Evolutionary conservation across 2,113 vertebrate species (phyloP).

Genomic region (Poeciliopsis turrubarensis): DNA sequence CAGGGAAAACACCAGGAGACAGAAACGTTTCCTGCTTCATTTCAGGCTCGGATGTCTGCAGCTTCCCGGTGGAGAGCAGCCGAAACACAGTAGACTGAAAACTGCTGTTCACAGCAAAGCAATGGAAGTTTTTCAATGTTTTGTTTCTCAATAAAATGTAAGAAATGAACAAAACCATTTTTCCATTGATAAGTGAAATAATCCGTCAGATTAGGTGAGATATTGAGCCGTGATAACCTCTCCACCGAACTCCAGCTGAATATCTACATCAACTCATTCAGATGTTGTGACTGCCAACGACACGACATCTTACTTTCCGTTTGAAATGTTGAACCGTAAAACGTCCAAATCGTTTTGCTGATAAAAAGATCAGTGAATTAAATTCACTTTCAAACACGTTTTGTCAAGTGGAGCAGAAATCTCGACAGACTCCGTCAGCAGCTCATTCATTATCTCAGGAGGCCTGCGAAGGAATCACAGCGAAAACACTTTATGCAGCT

Average conservation of each 20-base stretch:
- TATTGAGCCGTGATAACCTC: background rate
- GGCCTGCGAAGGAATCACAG: background rate
- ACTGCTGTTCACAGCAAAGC: background rate
- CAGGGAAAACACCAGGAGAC: background rate
- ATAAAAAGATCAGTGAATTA: background rate
- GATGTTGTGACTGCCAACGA: background rate
- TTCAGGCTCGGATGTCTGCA: background rate
- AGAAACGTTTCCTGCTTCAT: background rate
- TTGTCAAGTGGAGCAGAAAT: background rate
- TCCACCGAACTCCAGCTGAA: background rate
- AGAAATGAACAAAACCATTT: no score
- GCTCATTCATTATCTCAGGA: slow-evolving; percentile 11
- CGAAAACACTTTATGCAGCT: background rate
- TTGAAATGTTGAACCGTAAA: no score
- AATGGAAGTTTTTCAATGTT: background rate
- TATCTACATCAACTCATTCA: no score
- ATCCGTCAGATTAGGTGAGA: background rate
- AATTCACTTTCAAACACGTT: no score
- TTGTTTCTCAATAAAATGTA: background rate
- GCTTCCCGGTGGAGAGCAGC: no score
- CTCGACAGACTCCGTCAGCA: background rate
- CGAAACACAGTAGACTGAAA: background rate
- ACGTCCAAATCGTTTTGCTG: background rate
- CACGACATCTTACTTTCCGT: no score
- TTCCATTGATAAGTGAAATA: no score